Evolutionary conservation across 1,140 invertebrate genomes (phyloP).

Genomic region (Oscheius sp.): DNA sequence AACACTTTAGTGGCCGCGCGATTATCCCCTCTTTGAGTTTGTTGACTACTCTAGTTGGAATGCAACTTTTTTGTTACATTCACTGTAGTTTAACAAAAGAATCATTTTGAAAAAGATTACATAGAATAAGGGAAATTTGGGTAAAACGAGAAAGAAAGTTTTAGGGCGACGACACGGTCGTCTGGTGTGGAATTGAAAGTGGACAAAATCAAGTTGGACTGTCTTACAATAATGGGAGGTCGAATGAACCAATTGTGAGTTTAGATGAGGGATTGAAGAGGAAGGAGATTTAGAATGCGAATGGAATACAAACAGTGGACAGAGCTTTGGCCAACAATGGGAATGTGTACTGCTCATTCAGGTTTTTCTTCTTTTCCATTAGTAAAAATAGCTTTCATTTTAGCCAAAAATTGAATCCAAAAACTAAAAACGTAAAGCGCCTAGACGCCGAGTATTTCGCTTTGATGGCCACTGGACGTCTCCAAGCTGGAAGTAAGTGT

Average conservation of each 20-base stretch:
- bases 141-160: neutral
- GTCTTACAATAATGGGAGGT: neutral
- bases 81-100: no score
- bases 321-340: slow-evolving; percentile 5
- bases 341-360: slow-evolving; percentile 6
- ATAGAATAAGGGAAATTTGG: neutral
- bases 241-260: slow-evolving; percentile 11
- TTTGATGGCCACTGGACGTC: neutral
- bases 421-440: neutral
- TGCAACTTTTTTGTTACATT: no score
- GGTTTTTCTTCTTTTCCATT: neutral
- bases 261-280: neutral
- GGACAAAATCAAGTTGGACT: neutral
- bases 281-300: neutral
- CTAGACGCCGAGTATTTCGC: neutral
- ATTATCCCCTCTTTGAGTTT: no score
- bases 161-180: slow-evolving; percentile 16
- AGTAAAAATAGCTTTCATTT: neutral
- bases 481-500: neutral
- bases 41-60: no score
- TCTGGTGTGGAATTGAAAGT: neutral
- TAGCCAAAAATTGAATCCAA: neutral
- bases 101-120: neutral
- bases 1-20: no score
- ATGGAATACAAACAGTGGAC: neutral